These are phyloP conservation scores for Corythaeola cristata DNA, from an alignment of 2,113 vertebrate species.

Conservation along the genomic window DNA sequence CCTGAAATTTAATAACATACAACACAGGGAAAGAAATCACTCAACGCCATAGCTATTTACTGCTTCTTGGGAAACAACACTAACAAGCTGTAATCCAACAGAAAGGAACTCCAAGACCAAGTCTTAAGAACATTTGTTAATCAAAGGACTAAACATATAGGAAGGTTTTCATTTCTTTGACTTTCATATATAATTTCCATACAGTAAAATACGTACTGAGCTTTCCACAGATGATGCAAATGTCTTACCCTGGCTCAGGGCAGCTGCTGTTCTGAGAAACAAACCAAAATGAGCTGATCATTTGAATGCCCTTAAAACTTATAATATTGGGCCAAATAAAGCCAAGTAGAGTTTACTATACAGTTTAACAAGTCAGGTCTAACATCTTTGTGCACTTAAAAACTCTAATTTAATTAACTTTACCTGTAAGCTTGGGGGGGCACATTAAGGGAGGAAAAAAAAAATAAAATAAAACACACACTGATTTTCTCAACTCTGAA, in stretches of 20 bases:
- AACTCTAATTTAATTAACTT: not conserved
- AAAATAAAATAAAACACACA: not conserved
- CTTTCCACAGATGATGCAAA: conserved; percentile 39
- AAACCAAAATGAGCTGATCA: not conserved
- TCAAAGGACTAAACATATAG: conserved; percentile 37
- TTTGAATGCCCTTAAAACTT: conserved; percentile 9
- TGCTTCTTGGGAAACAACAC: not conserved
- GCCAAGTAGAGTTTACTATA: not conserved
- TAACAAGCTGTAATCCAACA: not conserved
- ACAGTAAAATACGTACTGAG: conserved; percentile 38
- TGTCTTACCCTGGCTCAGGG: not conserved
- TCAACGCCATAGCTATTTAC: not conserved
- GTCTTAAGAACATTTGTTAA: conserved; percentile 52
- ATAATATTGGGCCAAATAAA: not conserved
- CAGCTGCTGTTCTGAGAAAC: conserved; percentile 39
- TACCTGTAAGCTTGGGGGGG: not conserved
- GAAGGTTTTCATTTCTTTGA: not conserved
- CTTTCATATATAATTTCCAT: conserved; percentile 35
- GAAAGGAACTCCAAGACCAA: not conserved
- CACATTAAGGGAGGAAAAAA: rapidly evolving
- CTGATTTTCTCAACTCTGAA: conserved; percentile 54
- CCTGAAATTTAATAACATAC: not conserved
- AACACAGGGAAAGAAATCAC: not conserved
- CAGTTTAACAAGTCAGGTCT: not conserved
- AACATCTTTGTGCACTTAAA: not conserved